phyloP scores from a whole-genome alignment of 2,888 invertebrate species.

The Dryobotodes eremita region DNA sequence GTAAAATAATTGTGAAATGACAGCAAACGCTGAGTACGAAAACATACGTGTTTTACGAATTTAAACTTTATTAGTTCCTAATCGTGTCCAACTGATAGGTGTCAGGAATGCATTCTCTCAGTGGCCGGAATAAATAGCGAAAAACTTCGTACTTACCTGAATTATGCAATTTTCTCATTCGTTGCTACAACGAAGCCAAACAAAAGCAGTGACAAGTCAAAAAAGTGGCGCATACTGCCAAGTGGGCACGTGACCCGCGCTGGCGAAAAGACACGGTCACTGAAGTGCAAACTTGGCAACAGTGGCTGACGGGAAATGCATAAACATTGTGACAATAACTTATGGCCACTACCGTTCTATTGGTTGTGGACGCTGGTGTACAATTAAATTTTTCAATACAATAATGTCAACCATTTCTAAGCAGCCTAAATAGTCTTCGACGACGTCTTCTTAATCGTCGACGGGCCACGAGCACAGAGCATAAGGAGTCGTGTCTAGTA shows the following conservation, averaged over 20 bases:
- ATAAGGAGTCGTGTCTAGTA: neutral
- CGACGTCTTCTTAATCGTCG: too few relatives aligned
- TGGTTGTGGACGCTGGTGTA: neutral
- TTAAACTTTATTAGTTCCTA: too few relatives aligned
- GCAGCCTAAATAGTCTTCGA: neutral
- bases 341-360: neutral
- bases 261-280: neutral
- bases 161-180: neutral
- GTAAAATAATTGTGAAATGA: too few relatives aligned
- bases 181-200: too few relatives aligned
- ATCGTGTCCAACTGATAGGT: too few relatives aligned
- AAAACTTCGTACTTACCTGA: neutral
- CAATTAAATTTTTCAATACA: neutral
- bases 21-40: too few relatives aligned
- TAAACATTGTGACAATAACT: neutral
- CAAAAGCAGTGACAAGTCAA: neutral
- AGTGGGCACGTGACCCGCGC: neutral
- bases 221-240: neutral
- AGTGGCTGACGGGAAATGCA: neutral
- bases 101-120: too few relatives aligned
- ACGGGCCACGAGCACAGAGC: neutral
- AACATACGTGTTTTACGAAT: too few relatives aligned
- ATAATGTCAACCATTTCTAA: neutral
- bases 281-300: conserved; percentile 6
- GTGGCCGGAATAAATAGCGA: too few relatives aligned